These are phyloP conservation scores for Prionailurus bengalensis DNA, from an alignment of 2,113 vertebrate genomes.

Conservation along the genomic window DNA sequence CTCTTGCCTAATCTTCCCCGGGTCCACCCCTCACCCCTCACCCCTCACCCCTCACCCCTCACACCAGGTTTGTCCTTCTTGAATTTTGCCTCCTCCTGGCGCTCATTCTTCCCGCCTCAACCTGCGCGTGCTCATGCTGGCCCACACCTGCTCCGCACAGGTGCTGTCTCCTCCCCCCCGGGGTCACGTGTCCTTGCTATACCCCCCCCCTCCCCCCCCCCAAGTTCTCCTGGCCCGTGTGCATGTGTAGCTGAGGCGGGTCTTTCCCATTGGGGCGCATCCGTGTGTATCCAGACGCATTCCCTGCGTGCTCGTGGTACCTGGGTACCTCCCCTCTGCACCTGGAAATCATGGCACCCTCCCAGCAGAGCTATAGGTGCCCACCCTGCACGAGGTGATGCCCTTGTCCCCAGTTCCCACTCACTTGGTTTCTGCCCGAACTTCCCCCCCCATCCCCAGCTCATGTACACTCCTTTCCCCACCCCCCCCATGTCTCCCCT, in stretches of 20 bases:
- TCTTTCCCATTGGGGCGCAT: background rate
- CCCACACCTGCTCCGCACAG: background rate
- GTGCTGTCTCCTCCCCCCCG: background rate
- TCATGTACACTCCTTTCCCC: background rate
- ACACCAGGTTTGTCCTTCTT: background rate
- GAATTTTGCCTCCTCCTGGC: background rate
- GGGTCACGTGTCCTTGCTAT: background rate
- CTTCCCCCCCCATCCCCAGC: no score
- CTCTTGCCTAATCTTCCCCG: accelerated
- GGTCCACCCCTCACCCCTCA: background rate
- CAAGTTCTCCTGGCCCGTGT: no score
- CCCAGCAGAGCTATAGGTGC: background rate
- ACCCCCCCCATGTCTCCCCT: no score
- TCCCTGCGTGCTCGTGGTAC: background rate
- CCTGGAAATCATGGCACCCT: background rate
- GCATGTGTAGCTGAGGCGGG: background rate
- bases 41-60: background rate
- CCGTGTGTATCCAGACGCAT: background rate
- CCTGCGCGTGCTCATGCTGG: background rate
- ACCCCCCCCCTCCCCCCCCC: no score
- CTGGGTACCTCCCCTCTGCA: background rate
- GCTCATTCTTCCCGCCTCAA: background rate
- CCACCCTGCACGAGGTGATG: background rate
- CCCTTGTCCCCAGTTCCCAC: background rate
- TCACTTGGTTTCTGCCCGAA: background rate